Evolutionary conservation across 2,888 invertebrate genomes (phyloP).

Genomic region (Oligia latruncula): DNA sequence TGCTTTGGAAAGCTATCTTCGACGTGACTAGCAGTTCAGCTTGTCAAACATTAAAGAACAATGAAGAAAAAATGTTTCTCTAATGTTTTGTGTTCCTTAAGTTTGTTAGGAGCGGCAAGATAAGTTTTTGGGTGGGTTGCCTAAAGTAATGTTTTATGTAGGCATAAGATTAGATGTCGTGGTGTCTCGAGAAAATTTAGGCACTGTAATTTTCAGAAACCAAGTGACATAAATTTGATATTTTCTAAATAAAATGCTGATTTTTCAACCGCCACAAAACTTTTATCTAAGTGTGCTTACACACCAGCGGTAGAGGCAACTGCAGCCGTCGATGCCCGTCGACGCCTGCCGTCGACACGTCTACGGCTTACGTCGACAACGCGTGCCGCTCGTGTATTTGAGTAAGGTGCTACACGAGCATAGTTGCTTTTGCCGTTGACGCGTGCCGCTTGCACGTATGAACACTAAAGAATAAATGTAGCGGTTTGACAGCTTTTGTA

Average conservation of each 20-base stretch:
- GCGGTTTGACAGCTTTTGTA: not conserved
- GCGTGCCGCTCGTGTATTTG: no score
- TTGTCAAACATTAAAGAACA: constrained; percentile 55
- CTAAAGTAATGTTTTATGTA: not conserved
- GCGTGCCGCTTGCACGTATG: no score
- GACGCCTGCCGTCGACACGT: no score
- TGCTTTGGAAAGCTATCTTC: constrained; percentile 43
- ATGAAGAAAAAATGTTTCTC: constrained; percentile 47
- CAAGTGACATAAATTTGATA: not conserved
- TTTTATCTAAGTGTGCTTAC: not conserved
- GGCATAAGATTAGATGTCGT: not conserved
- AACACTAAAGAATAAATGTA: not conserved
- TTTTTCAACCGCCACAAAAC: not conserved
- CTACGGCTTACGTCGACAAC: no score
- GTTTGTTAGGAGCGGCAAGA: constrained; percentile 6
- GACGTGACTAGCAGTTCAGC: constrained; percentile 58
- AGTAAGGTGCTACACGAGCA: no score
- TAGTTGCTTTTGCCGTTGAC: no score
- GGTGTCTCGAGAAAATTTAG: no score
- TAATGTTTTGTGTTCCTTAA: constrained; percentile 22
- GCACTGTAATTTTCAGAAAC: not conserved
- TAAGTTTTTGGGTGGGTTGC: constrained; percentile 7
- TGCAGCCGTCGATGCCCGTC: not conserved
- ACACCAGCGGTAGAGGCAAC: not conserved
- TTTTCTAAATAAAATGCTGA: not conserved